Base-by-base conservation (phyloP, 2,797 vertebrate species). In the Rhodeus uyekii region DNA sequence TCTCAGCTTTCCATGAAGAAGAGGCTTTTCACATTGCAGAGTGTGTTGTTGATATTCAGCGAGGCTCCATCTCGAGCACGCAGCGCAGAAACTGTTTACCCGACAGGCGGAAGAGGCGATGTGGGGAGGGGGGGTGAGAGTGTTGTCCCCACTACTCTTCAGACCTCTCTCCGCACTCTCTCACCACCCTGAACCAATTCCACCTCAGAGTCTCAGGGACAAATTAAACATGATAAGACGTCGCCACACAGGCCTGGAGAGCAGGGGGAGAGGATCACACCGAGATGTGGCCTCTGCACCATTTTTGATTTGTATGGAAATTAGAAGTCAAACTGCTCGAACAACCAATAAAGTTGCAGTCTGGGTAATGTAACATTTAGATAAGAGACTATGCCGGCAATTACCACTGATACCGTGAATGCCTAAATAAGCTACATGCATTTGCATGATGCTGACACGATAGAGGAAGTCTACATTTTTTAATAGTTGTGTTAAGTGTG, bases 151-250 rank as follows among this genome's bases (percentile, higher is more conserved):
- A 87, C 80, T 87, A 60, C 44, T 81, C 83, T 82, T 60, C 79
- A 78, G 60, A 83, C 68, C 73, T 53, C 64, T 78, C 71, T 9
- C 16, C 38, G 24, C 80, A 84, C 67, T 72, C 79, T 34, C 46
- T 60, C 4, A 5, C 29, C 77, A 44, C 80, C 86, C 83, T 89
- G 90, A 93, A 92, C 89, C 92, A 92, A 93, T 92, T 93, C 90
- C 87, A 89, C 88, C 89, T 89, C 89, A 89, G 88, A 89, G 88
- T 83, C 89, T 88, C 84, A 76, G 89, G 90, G 89, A 92, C 91
- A 93, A 93, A 93, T 94, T 87, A 92, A 92, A 93, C 89, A 77
- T 88, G 91, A 93, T 90, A 90, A 89, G 89, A 89, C 78, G 89
- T 88, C 90, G 90, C 90, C 84, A 85, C 82, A 50, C 85, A 76